These are phyloP conservation scores for Elgaria multicarinata DNA, from an alignment of 2,113 vertebrate species.

Conservation along the genomic window DNA sequence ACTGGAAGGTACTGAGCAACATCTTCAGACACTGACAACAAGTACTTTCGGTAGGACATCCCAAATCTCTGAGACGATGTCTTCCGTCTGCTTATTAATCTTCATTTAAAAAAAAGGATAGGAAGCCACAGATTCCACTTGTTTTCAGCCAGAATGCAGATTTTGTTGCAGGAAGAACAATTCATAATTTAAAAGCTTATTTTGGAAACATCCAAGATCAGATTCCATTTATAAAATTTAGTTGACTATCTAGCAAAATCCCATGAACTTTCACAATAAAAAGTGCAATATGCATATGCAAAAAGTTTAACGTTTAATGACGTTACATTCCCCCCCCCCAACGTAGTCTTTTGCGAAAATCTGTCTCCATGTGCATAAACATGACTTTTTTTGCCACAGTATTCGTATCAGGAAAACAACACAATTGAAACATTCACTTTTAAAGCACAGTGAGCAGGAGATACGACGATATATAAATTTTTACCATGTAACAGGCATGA, in stretches of 20 bases:
- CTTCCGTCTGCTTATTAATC: not conserved
- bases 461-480: not conserved
- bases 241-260: not conserved
- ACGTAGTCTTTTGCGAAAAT: not conserved
- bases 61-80: constrained; percentile 28
- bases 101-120: not conserved
- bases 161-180: not conserved
- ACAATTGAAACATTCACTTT: not conserved
- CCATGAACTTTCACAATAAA: not conserved
- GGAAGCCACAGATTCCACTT: not conserved
- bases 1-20: constrained; percentile 21
- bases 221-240: not conserved
- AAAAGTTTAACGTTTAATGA: not conserved
- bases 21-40: constrained; percentile 24
- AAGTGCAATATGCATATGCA: not conserved
- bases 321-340: not conserved
- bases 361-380: not conserved
- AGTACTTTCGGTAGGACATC: constrained; percentile 34
- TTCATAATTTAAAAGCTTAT: not conserved
- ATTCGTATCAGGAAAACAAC: not conserved
- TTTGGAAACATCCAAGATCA: not conserved
- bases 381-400: not conserved
- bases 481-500: not conserved
- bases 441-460: not conserved
- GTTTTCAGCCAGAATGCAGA: not conserved